Evolutionary conservation across 2,113 vertebrate species (phyloP), one percentile per base, ranked within the genome.

Genomic region (Ranitomeya variabilis): DNA sequence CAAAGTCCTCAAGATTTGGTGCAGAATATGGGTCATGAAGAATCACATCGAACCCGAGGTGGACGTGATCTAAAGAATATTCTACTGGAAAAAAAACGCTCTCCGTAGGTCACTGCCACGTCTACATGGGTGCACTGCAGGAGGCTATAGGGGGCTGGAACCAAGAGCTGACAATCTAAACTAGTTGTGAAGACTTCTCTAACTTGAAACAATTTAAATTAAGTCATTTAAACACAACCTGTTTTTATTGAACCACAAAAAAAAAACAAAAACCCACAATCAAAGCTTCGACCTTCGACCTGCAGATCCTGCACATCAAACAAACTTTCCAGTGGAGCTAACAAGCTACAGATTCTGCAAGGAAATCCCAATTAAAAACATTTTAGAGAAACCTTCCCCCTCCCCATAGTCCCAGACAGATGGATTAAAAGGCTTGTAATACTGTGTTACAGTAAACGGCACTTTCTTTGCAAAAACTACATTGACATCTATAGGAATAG

Each of bases 311-410:
- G 86, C 4, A 90, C 91, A 90, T 91, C 89, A 90, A 91, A 93
- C 90, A 90, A 51, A 21, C 87, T 78, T 92, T 92, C 90, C 90
- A 91, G 76, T 81, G 85, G 0, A 78, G 76, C 90, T 92, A 93
- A 93, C 89, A 80, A 91, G 91, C 90, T 92, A 80, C 90, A 93
- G 90, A 91, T 91, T 89, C 92, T 91, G 92, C 85, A 66, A 54
- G 59, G 14, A 66, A 45, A 79, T 31, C 10, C 26, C 45, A 62
- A 86, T 51, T 62, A 76, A 77, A 16, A 37, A 74, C 16, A 51
- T 77, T 51, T 78, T 54, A 51, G 74, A 26, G 26, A 31, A 26
- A 11, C 37, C 37, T 45, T 45, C 37, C 21, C 10, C 2, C 51
- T 37, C 37, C 37, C 37, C 31, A 31, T 19, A 23, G 67, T 26